Evolutionary conservation across 2,888 invertebrate genomes (phyloP).

Genomic region (Hemicrepidius hirtus): DNA sequence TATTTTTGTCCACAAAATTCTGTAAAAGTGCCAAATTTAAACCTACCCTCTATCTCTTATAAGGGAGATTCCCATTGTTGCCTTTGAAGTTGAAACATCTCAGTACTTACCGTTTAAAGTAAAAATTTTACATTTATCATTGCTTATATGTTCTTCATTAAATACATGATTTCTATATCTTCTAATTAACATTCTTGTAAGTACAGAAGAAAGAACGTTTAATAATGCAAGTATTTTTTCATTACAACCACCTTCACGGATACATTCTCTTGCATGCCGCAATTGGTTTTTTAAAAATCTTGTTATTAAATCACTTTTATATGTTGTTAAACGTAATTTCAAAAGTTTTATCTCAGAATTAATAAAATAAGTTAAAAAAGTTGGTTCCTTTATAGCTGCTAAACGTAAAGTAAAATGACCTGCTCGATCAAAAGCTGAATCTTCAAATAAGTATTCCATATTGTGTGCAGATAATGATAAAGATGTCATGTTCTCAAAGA

Average conservation of each 20-base stretch:
- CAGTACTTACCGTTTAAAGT: constrained; percentile 35
- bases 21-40: too few species aligned
- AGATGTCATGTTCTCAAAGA: constrained; percentile 69
- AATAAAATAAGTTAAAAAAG: constrained; percentile 68
- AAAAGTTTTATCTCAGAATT: constrained; percentile 66
- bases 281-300: constrained; percentile 54
- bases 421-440: constrained; percentile 75
- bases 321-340: constrained; percentile 53
- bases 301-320: constrained; percentile 46
- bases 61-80: too few species aligned
- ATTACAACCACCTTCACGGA: constrained; percentile 38
- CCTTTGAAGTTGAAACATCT: too few species aligned
- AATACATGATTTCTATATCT: constrained; percentile 42
- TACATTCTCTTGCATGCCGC: constrained; percentile 53
- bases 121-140: constrained; percentile 34
- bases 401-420: constrained; percentile 77
- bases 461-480: constrained; percentile 68
- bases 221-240: constrained; percentile 33
- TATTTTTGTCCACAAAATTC: too few species aligned
- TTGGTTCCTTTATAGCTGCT: constrained; percentile 66
- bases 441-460: constrained; percentile 76
- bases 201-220: constrained; percentile 26
- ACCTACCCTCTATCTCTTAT: too few species aligned
- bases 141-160: constrained; percentile 24
- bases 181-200: constrained; percentile 45